A percentile compares a stretch with the other conserved stretches of the same genome.
Evolutionary conservation across 2,797 vertebrate genomes (phyloP).

Genomic region (Melanotaenia pygmaea): DNA sequence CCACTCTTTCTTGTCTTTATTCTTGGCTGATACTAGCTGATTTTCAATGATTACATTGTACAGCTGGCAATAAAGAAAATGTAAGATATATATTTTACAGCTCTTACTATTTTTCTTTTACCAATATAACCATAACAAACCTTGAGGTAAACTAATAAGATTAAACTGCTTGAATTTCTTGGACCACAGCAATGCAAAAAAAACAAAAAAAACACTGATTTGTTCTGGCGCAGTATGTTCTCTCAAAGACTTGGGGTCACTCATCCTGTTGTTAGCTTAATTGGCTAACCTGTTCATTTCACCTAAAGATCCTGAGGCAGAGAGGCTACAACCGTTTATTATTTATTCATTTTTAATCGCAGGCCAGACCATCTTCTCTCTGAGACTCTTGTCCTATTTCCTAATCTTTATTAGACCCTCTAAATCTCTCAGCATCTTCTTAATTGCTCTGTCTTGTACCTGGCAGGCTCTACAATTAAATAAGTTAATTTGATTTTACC

Average conservation of each 20-base stretch:
- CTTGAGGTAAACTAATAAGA: conserved; percentile 15
- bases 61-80: background rate
- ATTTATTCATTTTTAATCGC: conserved; percentile 11
- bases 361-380: conserved; percentile 46
- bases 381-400: conserved; percentile 40
- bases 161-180: conserved; percentile 20
- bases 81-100: no score
- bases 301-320: conserved; percentile 23
- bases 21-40: background rate
- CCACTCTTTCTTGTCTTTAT: background rate
- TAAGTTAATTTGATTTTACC: conserved; percentile 71
- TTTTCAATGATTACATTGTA: background rate
- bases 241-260: conserved; percentile 34
- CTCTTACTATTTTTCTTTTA: background rate
- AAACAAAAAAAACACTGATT: conserved; percentile 25
- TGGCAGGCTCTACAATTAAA: conserved; percentile 56
- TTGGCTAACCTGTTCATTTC: conserved; percentile 67
- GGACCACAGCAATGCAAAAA: conserved; percentile 22
- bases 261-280: conserved; percentile 59
- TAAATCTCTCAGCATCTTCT: conserved; percentile 46
- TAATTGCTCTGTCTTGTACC: conserved; percentile 67
- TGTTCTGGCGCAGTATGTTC: conserved; percentile 23
- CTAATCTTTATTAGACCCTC: conserved; percentile 63
- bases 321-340: conserved; percentile 46
- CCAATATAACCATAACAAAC: conserved; percentile 21